Base-by-base conservation (phyloP, 2,113 vertebrate genomes). In the Microcebus griseorufus region DNA sequence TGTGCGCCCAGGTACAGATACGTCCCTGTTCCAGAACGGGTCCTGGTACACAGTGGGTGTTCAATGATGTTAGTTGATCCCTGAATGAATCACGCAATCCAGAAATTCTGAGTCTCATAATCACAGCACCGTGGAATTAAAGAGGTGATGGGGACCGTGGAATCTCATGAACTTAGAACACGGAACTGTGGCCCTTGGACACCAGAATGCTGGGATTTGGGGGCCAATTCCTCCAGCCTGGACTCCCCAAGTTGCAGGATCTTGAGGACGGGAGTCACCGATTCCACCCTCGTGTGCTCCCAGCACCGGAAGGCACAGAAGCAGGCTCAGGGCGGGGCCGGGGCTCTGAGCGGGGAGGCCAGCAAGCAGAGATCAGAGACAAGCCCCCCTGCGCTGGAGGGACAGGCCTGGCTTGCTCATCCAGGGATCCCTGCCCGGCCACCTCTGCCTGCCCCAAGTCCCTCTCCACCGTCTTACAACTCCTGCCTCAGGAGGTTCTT, bases 361-460 rank as follows among this genome's bases (percentile, higher is more conserved):
- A 39, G 32, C 14, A n/a, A 16, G 42, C 9, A 9, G 34, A 55
- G 32, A 17, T 17, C 25, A 39, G 62, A 42, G 73, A 8, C 6
- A 6, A 42, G 32, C 32, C 18, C 78, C 84, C 67, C 79, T 0
- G 1, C 6, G 2, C 73, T n/a, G 9, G 58, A 53, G 58, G 34
- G 39, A 58, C 18, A 27, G 9, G 37, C 45, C 55, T 3, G 0
- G 62, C n/a, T 34, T 5, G 29, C 37, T 13, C 9, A 7, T 3
- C 51, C 4, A 1, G 12, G 25, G 23, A 11, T 9, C 51, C 73
- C 79, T 37, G 4, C 3, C 9, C 34, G 14, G 58, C 34, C 39
- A 25, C 16, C n/a, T 65, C 55, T 14, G 34, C 7, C 29, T 27
- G 18, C 23, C 58, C 23, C n/a, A 22, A 16, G 18, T 11, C 37